A percentile compares a stretch with the other conserved stretches of the same genome.
Evolutionary conservation across 35 echinoderm and acorn worm genomes (phyloP).

Genomic region (Antedon bifida): DNA sequence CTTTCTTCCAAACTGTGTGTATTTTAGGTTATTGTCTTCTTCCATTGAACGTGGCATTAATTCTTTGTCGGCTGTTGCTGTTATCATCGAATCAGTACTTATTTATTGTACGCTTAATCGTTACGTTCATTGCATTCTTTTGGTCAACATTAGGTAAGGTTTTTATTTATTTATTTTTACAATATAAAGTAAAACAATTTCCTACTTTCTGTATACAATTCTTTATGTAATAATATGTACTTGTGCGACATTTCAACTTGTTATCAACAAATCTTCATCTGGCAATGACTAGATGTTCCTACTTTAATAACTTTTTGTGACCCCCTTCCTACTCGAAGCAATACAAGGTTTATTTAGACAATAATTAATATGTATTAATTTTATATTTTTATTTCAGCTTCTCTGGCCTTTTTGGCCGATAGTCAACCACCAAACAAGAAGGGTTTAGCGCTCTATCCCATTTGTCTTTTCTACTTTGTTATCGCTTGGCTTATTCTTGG

Average conservation of each 20-base stretch:
- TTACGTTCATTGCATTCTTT: constrained; percentile 49
- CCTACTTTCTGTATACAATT: too few species aligned
- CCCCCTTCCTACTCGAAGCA: too few species aligned
- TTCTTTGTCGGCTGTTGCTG: constrained; percentile 38
- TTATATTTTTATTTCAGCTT: constrained; percentile 44
- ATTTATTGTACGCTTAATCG: constrained; percentile 33
- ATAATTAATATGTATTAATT: too few species aligned
- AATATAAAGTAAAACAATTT: too few species aligned
- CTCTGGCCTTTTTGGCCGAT: constrained; percentile 88
- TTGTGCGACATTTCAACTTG: too few species aligned
- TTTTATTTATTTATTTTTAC: too few species aligned
- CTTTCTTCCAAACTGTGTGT: constrained; percentile 93
- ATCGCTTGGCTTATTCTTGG: constrained; percentile 88
- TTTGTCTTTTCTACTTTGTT: constrained; percentile 97
- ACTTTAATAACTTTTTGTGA: too few species aligned
- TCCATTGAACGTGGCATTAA: constrained; percentile 57
- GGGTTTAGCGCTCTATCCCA: constrained; percentile 73
- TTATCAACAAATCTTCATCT: too few species aligned
- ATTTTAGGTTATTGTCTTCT: constrained; percentile 74
- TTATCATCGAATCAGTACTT: constrained; percentile 5
- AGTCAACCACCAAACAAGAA: constrained; percentile 90
- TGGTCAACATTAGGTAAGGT: constrained; percentile 95
- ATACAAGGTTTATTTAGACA: too few species aligned
- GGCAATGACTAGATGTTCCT: too few species aligned
- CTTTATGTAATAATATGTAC: too few species aligned